Evolutionary conservation across 2,113 vertebrate species (phyloP).

Genomic region (Megaleporinus macrocephalus): DNA sequence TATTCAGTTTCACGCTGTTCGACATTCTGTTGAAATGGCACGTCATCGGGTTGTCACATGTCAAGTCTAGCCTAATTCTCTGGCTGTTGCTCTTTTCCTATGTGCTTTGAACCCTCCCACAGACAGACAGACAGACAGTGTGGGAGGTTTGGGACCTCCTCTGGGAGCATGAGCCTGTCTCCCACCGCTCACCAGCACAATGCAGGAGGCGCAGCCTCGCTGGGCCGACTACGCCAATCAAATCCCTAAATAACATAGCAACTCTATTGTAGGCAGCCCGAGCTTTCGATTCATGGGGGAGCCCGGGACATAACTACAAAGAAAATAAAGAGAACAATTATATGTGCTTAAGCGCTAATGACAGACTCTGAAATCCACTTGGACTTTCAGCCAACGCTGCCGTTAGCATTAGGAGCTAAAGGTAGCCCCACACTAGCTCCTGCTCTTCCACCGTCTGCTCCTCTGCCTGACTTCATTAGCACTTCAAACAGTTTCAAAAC

Average conservation of each 20-base stretch:
- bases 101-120: constrained; percentile 27
- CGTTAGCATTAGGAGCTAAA: constrained; percentile 8
- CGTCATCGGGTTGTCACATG: constrained; percentile 57
- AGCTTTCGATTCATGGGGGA: background rate
- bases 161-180: constrained; percentile 7
- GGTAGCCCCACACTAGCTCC: background rate
- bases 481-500: constrained; percentile 50
- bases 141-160: constrained; percentile 19
- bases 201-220: background rate
- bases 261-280: constrained; percentile 1
- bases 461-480: constrained; percentile 33
- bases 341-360: constrained; percentile 6
- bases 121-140: constrained; percentile 35
- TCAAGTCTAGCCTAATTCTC: constrained; percentile 50
- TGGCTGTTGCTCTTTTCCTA: constrained; percentile 34
- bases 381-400: background rate
- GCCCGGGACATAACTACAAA: background rate
- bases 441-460: background rate
- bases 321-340: constrained; percentile 32
- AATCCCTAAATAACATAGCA: background rate
- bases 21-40: constrained; percentile 42
- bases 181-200: background rate
- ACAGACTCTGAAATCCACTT: constrained; percentile 8
- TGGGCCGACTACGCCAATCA: constrained; percentile 9
- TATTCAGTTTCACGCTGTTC: constrained; percentile 11